Evolutionary conservation across 1,140 invertebrate genomes (phyloP).

Genomic region (Ylistrum balloti): DNA sequence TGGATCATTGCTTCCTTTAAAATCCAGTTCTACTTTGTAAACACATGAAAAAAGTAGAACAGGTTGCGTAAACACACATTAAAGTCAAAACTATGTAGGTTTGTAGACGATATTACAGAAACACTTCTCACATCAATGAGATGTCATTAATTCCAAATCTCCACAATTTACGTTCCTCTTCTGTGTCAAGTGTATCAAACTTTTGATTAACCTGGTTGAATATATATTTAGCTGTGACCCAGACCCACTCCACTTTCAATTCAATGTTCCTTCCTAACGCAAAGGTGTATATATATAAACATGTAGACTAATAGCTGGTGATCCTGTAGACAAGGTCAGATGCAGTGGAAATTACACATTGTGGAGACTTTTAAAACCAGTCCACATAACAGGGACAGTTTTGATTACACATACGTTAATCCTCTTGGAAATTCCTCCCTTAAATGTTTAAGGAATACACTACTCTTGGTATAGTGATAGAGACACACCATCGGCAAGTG

Average conservation of each 20-base stretch:
- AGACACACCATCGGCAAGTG: background rate
- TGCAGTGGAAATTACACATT: background rate
- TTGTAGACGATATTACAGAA: background rate
- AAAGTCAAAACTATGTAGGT: background rate
- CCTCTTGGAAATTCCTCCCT: background rate
- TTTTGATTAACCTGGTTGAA: background rate
- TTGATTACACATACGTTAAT: background rate
- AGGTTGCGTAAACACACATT: background rate
- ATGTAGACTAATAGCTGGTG: background rate
- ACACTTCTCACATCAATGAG: background rate
- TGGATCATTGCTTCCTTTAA: background rate
- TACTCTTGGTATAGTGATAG: background rate
- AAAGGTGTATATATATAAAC: background rate
- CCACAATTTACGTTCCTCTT: background rate
- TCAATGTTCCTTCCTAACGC: background rate
- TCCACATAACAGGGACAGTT: background rate
- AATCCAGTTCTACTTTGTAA: background rate
- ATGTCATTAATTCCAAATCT: background rate
- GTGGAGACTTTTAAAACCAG: background rate
- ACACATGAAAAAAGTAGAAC: background rate
- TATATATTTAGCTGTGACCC: background rate
- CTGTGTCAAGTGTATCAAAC: background rate
- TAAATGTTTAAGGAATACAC: background rate
- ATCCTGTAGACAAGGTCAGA: background rate
- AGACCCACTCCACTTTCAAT: background rate